Evolutionary conservation across 37 sponge, comb jelly and placozoan genomes (phyloP).

Genomic region (Dysidea cf. avara): DNA sequence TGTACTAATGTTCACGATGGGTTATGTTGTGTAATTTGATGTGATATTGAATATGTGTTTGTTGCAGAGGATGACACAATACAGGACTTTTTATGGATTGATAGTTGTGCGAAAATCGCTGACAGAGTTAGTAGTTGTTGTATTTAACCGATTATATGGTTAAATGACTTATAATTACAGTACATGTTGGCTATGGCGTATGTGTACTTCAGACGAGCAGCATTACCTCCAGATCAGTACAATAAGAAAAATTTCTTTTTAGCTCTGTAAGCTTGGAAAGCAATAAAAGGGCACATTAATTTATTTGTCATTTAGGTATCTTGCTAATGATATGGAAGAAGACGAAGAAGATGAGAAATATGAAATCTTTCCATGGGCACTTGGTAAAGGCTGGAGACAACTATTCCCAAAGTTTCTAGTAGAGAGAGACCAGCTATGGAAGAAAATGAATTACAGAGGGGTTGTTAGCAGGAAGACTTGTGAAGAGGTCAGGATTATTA

Average conservation of each 20-base stretch:
- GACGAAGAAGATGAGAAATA: constrained; percentile 88
- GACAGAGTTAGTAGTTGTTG: constrained; percentile 57
- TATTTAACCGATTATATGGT: neutral
- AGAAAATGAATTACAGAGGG: constrained; percentile 74
- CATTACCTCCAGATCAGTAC: constrained; percentile 54
- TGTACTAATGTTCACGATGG: no score
- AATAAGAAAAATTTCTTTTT: constrained; percentile 67
- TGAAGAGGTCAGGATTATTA: constrained; percentile 62
- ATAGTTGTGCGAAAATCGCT: constrained; percentile 69
- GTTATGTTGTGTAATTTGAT: no score
- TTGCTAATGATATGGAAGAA: constrained; percentile 90
- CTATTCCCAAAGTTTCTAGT: constrained; percentile 56
- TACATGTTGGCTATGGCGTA: constrained; percentile 87
- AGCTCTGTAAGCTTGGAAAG: constrained; percentile 59
- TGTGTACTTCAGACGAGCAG: constrained; percentile 81
- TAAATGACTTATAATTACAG: constrained; percentile 26
- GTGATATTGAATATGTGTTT: no score
- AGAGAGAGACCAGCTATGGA: constrained; percentile 68
- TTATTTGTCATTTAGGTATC: constrained; percentile 34
- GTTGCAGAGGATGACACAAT: constrained; percentile 63
- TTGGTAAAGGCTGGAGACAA: constrained; percentile 65
- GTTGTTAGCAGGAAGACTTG: constrained; percentile 81
- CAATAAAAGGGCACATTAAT: neutral
- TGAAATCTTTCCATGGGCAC: constrained; percentile 86
- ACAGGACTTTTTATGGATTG: constrained; percentile 81